These are phyloP conservation scores for Chironomus striatipennis DNA, from an alignment of 1,140 invertebrate genomes.

Conservation along the genomic window DNA sequence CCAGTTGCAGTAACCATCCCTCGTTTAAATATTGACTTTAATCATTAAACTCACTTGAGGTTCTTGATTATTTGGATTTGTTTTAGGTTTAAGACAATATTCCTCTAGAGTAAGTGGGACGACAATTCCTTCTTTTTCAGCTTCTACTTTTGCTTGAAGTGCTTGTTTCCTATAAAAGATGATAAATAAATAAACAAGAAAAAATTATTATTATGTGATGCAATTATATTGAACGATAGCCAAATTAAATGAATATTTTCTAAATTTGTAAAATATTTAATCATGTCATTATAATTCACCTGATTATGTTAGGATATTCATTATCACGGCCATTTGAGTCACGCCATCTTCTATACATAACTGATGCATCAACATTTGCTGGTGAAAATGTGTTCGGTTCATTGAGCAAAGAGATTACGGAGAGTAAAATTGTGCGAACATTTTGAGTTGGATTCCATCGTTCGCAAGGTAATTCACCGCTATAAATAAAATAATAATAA, in stretches of 20 bases:
- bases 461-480: constrained; percentile 96
- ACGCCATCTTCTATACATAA: constrained; percentile 98
- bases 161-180: constrained; percentile 82
- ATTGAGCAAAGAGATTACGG: constrained; percentile 96
- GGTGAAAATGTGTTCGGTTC: constrained; percentile 99
- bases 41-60: constrained; percentile 42
- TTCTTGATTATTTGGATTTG: constrained; percentile 66
- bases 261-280: background rate
- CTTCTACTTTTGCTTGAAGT: constrained; percentile 83
- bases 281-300: constrained; percentile 47
- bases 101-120: constrained; percentile 97
- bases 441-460: constrained; percentile 99
- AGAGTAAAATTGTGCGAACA: constrained; percentile 94
- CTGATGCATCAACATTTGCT: constrained; percentile 98
- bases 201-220: background rate
- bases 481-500: background rate
- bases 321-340: constrained; percentile 97
- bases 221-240: background rate
- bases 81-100: constrained; percentile 89
- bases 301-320: constrained; percentile 99
- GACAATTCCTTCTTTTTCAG: constrained; percentile 91
- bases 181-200: constrained; percentile 21
- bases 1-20: too few relatives aligned
- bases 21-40: background rate
- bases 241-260: background rate